A percentile compares a stretch with the other conserved stretches of the same genome.
These are phyloP conservation scores for Synchiropus splendidus DNA, from an alignment of 2,113 vertebrate species.

Conservation along the genomic window DNA sequence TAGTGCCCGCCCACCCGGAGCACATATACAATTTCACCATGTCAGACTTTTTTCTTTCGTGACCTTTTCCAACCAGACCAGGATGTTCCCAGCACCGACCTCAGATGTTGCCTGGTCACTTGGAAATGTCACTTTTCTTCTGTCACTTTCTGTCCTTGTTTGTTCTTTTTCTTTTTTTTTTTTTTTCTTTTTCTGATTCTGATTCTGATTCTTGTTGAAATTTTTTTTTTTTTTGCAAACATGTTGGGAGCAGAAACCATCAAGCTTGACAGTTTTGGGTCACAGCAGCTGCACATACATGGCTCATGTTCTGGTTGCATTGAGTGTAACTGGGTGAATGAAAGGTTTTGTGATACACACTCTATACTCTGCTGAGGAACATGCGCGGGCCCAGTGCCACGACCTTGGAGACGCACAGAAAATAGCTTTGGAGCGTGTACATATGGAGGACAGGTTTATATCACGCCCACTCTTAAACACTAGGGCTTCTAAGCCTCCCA, in stretches of 20 bases:
- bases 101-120: constrained; percentile 3
- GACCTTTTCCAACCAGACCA: constrained; percentile 4
- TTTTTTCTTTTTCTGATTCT: background rate
- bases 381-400: too few relatives aligned
- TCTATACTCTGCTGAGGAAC: too few relatives aligned
- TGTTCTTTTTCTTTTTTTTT: background rate
- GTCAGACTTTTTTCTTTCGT: constrained; percentile 35
- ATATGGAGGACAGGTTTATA: too few relatives aligned
- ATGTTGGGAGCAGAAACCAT: background rate
- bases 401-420: too few relatives aligned
- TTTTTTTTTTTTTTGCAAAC: background rate
- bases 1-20: constrained; percentile 10
- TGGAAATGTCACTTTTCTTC: background rate
- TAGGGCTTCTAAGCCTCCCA: too few relatives aligned
- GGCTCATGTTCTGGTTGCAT: too few relatives aligned
- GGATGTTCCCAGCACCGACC: background rate
- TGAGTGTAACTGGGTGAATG: too few relatives aligned
- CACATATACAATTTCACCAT: constrained; percentile 51
- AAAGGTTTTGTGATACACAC: too few relatives aligned
- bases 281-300: too few relatives aligned
- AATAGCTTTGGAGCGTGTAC: too few relatives aligned
- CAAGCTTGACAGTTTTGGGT: too few relatives aligned
- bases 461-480: too few relatives aligned
- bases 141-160: background rate
- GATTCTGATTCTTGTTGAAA: background rate